phyloP scores from a whole-genome alignment of 2,797 vertebrate genomes.

The Tragopan temminckii region DNA sequence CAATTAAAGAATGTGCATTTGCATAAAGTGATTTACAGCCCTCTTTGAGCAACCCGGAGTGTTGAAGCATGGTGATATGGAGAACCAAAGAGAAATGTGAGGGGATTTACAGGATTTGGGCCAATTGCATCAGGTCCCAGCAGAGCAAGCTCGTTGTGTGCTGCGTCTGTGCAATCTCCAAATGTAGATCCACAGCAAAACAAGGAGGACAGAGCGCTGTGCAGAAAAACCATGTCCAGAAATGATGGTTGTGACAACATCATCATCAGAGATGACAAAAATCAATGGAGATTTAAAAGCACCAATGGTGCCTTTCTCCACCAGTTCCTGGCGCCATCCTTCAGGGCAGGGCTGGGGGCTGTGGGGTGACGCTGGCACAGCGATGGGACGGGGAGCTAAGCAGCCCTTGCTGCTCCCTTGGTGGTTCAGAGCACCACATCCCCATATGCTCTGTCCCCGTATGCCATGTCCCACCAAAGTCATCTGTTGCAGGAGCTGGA shows the following conservation, averaged over 20 bases:
- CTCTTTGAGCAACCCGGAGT: not conserved
- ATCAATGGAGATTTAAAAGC: not conserved
- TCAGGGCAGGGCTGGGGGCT: not conserved
- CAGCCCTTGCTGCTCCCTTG: not conserved
- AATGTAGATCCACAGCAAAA: not conserved
- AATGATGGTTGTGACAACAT: not conserved
- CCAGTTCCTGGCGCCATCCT: rapidly evolving
- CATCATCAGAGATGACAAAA: too few species aligned
- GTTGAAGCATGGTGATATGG: not conserved
- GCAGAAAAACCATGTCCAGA: not conserved
- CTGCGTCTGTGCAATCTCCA: not conserved
- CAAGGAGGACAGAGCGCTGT: not conserved
- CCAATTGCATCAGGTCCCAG: not conserved
- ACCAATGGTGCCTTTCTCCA: not conserved
- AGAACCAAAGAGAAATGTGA: slow-evolving; percentile 6
- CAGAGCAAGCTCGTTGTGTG: not conserved
- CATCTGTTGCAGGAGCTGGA: too few species aligned
- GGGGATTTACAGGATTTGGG: slow-evolving; percentile 31
- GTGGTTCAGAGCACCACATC: not conserved
- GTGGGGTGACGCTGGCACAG: not conserved
- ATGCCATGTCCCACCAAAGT: too few species aligned
- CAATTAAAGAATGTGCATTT: not conserved
- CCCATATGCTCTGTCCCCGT: too few species aligned
- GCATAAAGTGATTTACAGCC: not conserved
- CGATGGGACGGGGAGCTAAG: rapidly evolving